Evolutionary conservation across 2,888 invertebrate genomes (phyloP), one percentile per base, ranked within the genome.

Genomic region (Aleiodes alternator): DNA sequence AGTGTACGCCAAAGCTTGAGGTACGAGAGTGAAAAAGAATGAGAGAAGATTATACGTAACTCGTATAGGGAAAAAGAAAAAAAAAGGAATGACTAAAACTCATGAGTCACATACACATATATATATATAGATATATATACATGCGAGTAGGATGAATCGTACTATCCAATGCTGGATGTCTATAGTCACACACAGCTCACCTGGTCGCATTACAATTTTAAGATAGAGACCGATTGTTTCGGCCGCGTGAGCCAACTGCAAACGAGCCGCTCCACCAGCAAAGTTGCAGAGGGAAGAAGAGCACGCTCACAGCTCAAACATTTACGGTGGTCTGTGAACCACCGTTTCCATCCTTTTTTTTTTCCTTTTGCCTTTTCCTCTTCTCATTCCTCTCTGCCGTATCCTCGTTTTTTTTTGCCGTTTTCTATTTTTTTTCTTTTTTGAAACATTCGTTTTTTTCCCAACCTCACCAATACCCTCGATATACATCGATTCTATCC

Each of bases 161-260:
- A 64, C 48, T 64, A 64, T 64, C 64, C 64, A 43, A 43, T 9
- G 16, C 43, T 43, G 11, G 48, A 43, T 64, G 64, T 64, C 64
- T 64, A 64, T 43, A 69, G 56, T 73, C 70, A 72, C 61, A 72
- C 61, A 43, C 43, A 69, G 53, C 61, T 69, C 74, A 74, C 74
- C 69, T 78, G 78, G 78, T 71, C 78, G 78, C 82, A 85, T 84
- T 85, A 83, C 82, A 82, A 82, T 84, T 85, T 85, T 82, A 84
- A 83, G 82, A 83, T 68, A 77, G 78, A 79, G 64, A 82, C 80
- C 83, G 85, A 85, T 85, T 84, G 84, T 85, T 84, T 83, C 80
- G 80, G 78, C 80, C 78, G 83, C 84, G 84, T 83, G 85, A 83
- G 84, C 80, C 82, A 83, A 84, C 84, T 84, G 83, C 79, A 77